A percentile compares a stretch with the other conserved stretches of the same genome.
Conservation (phyloP, 1,140 invertebrate genomes). For the Pteromalus puparum region DNA sequence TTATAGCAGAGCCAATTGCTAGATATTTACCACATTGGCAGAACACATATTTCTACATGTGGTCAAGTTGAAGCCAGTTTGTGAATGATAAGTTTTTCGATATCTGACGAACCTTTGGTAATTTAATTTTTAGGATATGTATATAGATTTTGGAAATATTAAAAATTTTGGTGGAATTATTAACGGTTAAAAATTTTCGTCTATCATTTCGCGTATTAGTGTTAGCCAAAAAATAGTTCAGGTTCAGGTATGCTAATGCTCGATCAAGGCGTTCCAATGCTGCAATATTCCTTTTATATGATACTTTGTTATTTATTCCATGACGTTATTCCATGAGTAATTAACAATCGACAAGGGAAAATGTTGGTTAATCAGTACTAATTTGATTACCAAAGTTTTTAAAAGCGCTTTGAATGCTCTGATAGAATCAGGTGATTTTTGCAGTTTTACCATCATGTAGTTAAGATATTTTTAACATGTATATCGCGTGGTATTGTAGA, state of each 20-base stretch:
- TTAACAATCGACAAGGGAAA: not conserved
- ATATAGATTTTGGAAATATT: not conserved
- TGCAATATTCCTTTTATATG: not conserved
- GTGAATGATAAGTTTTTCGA: not conserved
- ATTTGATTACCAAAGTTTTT: slow-evolving; percentile 45
- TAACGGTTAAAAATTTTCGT: not conserved
- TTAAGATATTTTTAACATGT: slow-evolving; percentile 24
- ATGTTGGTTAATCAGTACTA: slow-evolving; percentile 11
- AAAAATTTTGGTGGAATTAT: not conserved
- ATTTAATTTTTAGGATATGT: slow-evolving; percentile 35
- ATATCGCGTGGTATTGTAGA: slow-evolving; percentile 15
- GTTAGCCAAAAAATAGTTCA: not conserved
- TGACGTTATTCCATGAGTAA: not conserved
- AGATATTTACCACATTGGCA: slow-evolving; percentile 92
- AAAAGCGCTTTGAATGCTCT: not conserved
- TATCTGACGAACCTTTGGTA: slow-evolving; percentile 30
- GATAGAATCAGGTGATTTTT: slow-evolving; percentile 11
- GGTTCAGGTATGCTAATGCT: not conserved
- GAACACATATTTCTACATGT: slow-evolving; percentile 91
- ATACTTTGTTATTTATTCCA: not conserved
- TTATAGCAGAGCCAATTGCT: slow-evolving; percentile 80
- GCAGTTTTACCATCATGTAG: slow-evolving; percentile 5
- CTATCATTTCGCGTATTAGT: not conserved
- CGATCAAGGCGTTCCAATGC: not conserved
- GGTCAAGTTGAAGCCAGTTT: slow-evolving; percentile 75